Evolutionary conservation across 2,797 vertebrate genomes (phyloP).

Genomic region (Phalanger gymnotis): DNA sequence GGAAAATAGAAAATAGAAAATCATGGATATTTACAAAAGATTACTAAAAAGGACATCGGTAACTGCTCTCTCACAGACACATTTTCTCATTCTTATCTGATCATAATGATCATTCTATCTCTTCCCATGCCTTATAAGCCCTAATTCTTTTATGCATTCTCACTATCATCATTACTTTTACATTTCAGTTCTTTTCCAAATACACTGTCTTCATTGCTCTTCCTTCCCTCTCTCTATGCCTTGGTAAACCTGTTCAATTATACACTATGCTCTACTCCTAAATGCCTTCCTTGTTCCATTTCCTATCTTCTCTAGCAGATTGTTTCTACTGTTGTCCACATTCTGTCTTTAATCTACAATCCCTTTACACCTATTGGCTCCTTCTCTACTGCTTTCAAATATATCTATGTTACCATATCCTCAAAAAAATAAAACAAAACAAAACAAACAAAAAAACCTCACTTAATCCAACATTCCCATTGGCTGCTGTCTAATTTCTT

Average conservation of each 20-base stretch:
- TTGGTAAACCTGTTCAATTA: neutral
- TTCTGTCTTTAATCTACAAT: neutral
- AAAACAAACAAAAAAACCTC: neutral
- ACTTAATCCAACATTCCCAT: neutral
- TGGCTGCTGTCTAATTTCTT: neutral
- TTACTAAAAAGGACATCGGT: neutral
- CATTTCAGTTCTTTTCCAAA: neutral
- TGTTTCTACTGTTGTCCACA: neutral
- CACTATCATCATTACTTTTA: neutral
- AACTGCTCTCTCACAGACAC: neutral
- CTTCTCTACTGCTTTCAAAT: neutral
- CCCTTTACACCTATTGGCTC: neutral
- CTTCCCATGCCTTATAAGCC: neutral
- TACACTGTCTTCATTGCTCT: neutral
- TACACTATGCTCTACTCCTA: neutral
- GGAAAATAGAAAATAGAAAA: neutral
- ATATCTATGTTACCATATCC: neutral
- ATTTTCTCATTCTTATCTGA: neutral
- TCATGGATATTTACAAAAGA: neutral
- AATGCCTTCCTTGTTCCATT: neutral
- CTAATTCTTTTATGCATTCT: neutral
- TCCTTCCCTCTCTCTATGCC: neutral
- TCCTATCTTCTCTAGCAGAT: neutral
- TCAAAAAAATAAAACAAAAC: no score
- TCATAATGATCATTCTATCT: neutral